phyloP scores from a whole-genome alignment of 2,888 invertebrate genomes.

The Ormia ochracea region DNA sequence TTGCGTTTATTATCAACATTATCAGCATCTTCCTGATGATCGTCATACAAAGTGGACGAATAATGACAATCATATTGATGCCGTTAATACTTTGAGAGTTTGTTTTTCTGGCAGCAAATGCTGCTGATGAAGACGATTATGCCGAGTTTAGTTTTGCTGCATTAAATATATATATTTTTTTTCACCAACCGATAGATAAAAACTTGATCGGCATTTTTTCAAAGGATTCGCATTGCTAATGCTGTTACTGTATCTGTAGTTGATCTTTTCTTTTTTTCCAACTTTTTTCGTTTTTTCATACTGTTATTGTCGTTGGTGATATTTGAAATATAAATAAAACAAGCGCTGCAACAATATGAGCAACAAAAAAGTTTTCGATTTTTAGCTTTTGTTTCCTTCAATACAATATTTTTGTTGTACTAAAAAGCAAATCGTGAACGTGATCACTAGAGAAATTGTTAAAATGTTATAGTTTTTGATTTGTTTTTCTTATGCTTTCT shows the following conservation, averaged over 20 bases:
- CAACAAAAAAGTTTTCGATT: constrained; percentile 18
- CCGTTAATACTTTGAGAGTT: constrained; percentile 40
- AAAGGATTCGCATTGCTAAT: constrained; percentile 56
- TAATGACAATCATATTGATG: constrained; percentile 44
- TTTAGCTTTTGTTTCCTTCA: constrained; percentile 15
- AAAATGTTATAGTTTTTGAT: constrained; percentile 47
- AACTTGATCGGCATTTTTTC: constrained; percentile 60
- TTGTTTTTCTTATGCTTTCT: constrained; percentile 21
- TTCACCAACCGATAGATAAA: constrained; percentile 67
- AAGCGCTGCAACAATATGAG: constrained; percentile 22
- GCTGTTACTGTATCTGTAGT: constrained; percentile 19
- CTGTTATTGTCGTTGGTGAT: constrained; percentile 52
- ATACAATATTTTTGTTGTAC: constrained; percentile 56
- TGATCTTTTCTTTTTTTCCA: too few relatives aligned
- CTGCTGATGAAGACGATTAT: constrained; percentile 53
- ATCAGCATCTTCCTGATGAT: constrained; percentile 8
- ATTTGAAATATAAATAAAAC: constrained; percentile 55
- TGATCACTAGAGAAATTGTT: constrained; percentile 60
- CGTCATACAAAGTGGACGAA: constrained; percentile 22
- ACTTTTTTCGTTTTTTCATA: constrained; percentile 26
- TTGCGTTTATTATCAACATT: constrained; percentile 7
- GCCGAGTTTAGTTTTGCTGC: constrained; percentile 37
- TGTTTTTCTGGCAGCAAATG: constrained; percentile 23
- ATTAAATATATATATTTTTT: constrained; percentile 30
- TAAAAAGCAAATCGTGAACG: constrained; percentile 60